These are phyloP conservation scores for Limenitis camilla DNA, from an alignment of 2,888 invertebrate genomes.

Conservation along the genomic window DNA sequence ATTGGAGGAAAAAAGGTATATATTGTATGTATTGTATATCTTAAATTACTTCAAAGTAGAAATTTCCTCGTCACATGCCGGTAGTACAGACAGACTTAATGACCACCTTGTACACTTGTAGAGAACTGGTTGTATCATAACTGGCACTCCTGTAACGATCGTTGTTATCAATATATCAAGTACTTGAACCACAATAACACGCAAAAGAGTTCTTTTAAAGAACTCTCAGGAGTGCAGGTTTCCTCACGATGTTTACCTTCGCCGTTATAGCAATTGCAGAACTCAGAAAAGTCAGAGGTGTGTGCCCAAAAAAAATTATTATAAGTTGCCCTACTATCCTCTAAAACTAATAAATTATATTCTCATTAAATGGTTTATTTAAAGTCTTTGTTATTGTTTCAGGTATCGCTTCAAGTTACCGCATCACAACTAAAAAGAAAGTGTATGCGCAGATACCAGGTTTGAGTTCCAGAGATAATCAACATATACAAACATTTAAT, in stretches of 20 bases:
- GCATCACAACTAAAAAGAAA: conserved; percentile 80
- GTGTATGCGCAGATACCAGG: conserved; percentile 87
- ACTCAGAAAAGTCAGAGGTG: too few species aligned
- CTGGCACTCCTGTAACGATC: too few species aligned
- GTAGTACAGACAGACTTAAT: not conserved
- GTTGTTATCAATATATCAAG: not conserved
- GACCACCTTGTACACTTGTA: not conserved
- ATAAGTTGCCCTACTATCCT: not conserved
- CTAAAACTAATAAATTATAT: not conserved
- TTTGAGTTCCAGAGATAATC: conserved; percentile 64
- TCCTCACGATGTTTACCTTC: too few species aligned
- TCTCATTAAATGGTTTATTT: not conserved
- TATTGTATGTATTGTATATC: too few species aligned
- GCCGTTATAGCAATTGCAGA: too few species aligned
- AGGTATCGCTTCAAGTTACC: conserved; percentile 72
- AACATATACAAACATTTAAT: conserved; percentile 22
- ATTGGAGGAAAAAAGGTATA: too few species aligned
- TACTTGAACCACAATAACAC: too few species aligned
- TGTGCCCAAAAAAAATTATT: too few species aligned
- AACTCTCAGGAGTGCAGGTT: too few species aligned
- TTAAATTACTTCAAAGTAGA: not conserved
- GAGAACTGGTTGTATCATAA: not conserved
- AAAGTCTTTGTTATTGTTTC: conserved; percentile 39
- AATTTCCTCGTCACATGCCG: not conserved
- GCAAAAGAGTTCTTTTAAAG: too few species aligned